Base-by-base conservation (phyloP, 1,140 invertebrate genomes). In the Nymphalis io region DNA sequence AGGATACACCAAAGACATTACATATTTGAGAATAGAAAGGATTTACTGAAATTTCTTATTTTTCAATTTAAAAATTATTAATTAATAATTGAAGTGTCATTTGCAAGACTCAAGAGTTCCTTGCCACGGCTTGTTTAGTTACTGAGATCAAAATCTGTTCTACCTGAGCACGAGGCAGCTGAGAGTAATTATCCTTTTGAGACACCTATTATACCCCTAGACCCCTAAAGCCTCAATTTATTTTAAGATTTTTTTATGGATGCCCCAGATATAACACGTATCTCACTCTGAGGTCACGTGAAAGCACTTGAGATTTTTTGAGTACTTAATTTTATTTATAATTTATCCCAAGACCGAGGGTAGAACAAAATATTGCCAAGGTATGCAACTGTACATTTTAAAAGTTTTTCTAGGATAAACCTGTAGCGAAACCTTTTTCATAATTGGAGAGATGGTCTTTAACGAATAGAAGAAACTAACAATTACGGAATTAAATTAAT, bases 111-210 rank as follows among this genome's bases (percentile, higher is more conserved):
- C 16, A 20, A 11, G 18, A 51, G 20, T 20, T 51, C 16, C 12
- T 6, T 11, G 10, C 2, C 18, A 20, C 8, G 18, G 16, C 18
- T 10, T 11, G 20, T 4, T 51, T 51, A 13, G 16, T 51, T 8
- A 51, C 46, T 12, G 8, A 51, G 46, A 51, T 51, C 46, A 12
- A 51, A 51, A 51, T 51, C 46, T 51, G 20, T 20, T 20, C 46
- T 18, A 20, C 42, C 42, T 16, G 42, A 46, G 46, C 15, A 48
- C 8, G 16, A 48, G 44, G 13, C 18, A 20, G 12, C 16, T 33
- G 20, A n/a, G 46, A 51, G n/a, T 51, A 51, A 51, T 51, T 51
- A 51, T 51, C 16, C 16, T n/a, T 20, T 51, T n/a, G 18, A 20
- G 46, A 51, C 46, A 51, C 46, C 46, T 51, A 18, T 51, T 51